A percentile compares a stretch with the other conserved stretches of the same genome.
Conservation (phyloP, 2,797 vertebrate genomes). For the Enteromius fasciolatus region DNA sequence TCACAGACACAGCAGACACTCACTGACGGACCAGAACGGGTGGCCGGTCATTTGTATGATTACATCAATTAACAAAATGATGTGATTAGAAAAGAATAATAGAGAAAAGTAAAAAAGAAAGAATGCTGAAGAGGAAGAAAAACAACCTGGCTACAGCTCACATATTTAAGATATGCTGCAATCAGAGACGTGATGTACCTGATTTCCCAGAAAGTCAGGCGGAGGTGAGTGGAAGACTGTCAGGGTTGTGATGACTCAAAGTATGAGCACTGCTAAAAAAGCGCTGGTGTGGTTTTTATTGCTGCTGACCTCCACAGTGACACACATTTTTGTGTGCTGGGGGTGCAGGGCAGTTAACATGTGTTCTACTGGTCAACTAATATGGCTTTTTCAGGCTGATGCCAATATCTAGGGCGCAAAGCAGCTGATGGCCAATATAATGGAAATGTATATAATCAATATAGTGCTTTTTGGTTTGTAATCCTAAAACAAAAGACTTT, state of each 20-base stretch:
- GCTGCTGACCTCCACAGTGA: constrained; percentile 33
- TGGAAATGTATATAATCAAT: constrained; percentile 6
- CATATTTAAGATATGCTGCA: background rate
- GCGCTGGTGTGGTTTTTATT: constrained; percentile 24
- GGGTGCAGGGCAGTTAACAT: constrained; percentile 72
- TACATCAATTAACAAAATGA: constrained; percentile 15
- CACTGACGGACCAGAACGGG: background rate
- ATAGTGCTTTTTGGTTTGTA: background rate
- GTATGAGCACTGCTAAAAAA: constrained; percentile 23
- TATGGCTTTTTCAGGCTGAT: background rate
- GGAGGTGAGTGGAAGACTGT: constrained; percentile 2
- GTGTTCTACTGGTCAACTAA: background rate
- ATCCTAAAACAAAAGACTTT: background rate
- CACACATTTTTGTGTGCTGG: constrained; percentile 18
- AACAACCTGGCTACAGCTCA: background rate
- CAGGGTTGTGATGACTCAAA: constrained; percentile 27
- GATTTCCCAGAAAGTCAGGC: constrained; percentile 22
- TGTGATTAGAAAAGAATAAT: background rate
- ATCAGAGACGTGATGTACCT: constrained; percentile 10
- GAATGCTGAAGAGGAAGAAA: constrained; percentile 26
- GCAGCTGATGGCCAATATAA: background rate
- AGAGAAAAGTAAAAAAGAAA: background rate
- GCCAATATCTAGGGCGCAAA: constrained; percentile 19
- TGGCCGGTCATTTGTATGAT: background rate
- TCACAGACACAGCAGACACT: background rate